phyloP scores from a whole-genome alignment of 2,113 vertebrate species.

The Phalacrocorax pelagicus region DNA sequence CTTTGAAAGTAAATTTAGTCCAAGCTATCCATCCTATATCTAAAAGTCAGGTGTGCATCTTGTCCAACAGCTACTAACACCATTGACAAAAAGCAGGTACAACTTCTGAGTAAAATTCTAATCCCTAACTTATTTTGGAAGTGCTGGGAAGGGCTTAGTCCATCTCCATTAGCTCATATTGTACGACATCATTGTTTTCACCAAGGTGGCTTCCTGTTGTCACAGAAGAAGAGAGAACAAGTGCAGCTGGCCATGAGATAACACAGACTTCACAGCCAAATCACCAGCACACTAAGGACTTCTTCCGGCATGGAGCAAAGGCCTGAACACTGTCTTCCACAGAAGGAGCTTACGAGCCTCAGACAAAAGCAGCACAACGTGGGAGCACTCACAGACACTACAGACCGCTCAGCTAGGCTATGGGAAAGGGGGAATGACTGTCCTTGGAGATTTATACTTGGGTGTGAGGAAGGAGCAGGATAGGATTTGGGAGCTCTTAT shows the following conservation, averaged over 20 bases:
- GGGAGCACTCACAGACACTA: neutral
- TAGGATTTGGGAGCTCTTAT: neutral
- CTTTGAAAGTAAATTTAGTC: neutral
- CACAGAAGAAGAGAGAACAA: neutral
- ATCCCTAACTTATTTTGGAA: neutral
- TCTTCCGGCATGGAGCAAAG: neutral
- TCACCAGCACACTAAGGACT: neutral
- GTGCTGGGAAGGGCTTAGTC: neutral
- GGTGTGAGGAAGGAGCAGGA: neutral
- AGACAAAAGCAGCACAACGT: neutral
- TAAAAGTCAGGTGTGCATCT: neutral
- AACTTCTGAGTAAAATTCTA: neutral
- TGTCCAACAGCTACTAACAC: neutral
- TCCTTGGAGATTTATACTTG: neutral
- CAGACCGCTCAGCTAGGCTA: too few relatives aligned
- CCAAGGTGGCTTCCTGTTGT: neutral
- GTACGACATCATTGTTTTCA: neutral
- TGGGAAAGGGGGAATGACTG: rapidly evolving
- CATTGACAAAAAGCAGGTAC: neutral
- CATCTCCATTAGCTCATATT: neutral
- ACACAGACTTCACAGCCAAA: neutral
- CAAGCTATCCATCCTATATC: neutral
- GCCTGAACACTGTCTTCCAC: neutral
- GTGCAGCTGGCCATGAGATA: neutral
- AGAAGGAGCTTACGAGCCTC: neutral